Conservation (phyloP, 2,888 invertebrate genomes). For the Parnassius smintheus region DNA sequence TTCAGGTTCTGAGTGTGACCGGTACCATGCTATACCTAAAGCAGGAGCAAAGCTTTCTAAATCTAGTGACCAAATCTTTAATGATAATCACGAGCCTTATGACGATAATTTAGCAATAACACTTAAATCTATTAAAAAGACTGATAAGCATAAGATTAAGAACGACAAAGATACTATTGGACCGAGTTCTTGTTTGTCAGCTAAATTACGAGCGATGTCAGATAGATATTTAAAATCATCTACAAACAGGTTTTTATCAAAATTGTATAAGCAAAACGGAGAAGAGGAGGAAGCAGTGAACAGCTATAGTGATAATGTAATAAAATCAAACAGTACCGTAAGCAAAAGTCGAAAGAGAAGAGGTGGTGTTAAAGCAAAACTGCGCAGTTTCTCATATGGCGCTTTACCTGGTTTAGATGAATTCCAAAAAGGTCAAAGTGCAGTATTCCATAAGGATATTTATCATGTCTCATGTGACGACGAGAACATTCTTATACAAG, state of each 20-base stretch:
- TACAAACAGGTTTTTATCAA: constrained; percentile 85
- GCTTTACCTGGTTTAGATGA: constrained; percentile 87
- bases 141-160: constrained; percentile 72
- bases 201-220: constrained; percentile 87
- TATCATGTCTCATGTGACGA: constrained; percentile 74
- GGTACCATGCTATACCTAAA: constrained; percentile 70
- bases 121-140: constrained; percentile 68
- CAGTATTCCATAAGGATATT: constrained; percentile 83
- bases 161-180: constrained; percentile 74
- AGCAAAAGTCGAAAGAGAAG: constrained; percentile 66
- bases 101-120: constrained; percentile 48
- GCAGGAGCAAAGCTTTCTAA: constrained; percentile 71
- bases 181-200: constrained; percentile 83
- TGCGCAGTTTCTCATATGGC: constrained; percentile 88
- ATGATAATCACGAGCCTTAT: constrained; percentile 73
- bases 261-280: constrained; percentile 81
- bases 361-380: constrained; percentile 73
- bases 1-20: constrained; percentile 76
- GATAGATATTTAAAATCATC: constrained; percentile 86
- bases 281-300: constrained; percentile 55
- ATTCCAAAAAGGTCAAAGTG: constrained; percentile 82
- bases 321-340: constrained; percentile 53
- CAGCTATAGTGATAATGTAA: constrained; percentile 51
- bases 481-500: constrained; percentile 80
- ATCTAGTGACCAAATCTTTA: constrained; percentile 79